Base-by-base conservation (phyloP, 2,888 invertebrate genomes). In the Sthenelais limicola region DNA sequence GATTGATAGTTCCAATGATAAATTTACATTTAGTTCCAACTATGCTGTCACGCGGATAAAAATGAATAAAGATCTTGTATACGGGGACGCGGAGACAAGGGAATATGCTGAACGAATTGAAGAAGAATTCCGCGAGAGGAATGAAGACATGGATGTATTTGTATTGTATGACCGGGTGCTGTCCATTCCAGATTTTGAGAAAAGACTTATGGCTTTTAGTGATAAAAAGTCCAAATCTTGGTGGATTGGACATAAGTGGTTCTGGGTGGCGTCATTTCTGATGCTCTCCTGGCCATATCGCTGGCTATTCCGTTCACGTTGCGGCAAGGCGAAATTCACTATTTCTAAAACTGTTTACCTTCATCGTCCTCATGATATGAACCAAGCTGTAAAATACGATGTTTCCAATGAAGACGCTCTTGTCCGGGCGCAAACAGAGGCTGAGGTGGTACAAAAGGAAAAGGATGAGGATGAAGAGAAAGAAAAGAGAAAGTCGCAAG, bases 1-100 rank as follows among this genome's bases (percentile, higher is more conserved):
- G 66, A 24, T 38, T 9, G 66, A 66, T n/a, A 24, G 24, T 7
- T 66, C 66, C 26, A 15, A 66, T 24, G 32, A 32, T 21, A n/a
- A n/a, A n/a, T n/a, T n/a, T n/a, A n/a, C n/a, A n/a, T n/a, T n/a
- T n/a, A 43, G 15, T 18, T 12, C 12, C 7, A 51, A 9, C 15
- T 51, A 51, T 21, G 38, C 38, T 2, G 66, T 66, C 38, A 66
- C 66, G 18, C 9, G 24, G 43, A 66, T 66, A 3, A 66, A 66
- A 18, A 35, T 66, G 66, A 7, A 66, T 15, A 1, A 24, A 1
- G 7, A n/a, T 3, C 15, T 66, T 15, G 12, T 38, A 9, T 33
- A 26, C 24, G 66, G 66, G 21, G 66, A 66, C 33, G 21, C 18
- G 15, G 66, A 38, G 7, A 38, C 66, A 38, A 1, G 38, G 24